These are phyloP conservation scores for Tachystola acroxantha DNA, from an alignment of 2,888 invertebrate genomes.

Conservation along the genomic window DNA sequence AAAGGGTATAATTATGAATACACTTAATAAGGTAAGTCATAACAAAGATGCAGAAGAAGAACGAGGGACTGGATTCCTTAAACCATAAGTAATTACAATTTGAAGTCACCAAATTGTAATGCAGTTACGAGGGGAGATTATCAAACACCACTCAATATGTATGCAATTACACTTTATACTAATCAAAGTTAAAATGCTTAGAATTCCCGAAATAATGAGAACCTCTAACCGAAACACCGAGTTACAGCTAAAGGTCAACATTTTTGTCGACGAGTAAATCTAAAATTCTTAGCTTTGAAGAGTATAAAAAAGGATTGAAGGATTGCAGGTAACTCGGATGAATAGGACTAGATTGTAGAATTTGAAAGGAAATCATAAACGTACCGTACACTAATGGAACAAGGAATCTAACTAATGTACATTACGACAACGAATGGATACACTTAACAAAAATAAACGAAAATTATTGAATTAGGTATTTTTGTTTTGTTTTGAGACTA, in stretches of 20 bases:
- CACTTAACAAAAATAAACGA: constrained; percentile 1
- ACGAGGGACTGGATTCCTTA: constrained; percentile 75
- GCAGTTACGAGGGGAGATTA: constrained; percentile 80
- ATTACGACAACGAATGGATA: constrained; percentile 1
- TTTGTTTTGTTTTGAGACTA: no score
- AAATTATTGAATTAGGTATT: no score
- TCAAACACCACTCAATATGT: constrained; percentile 57
- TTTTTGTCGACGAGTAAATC: constrained; percentile 23
- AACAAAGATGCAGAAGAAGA: constrained; percentile 59
- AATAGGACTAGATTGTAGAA: constrained; percentile 16
- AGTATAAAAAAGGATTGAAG: constrained; percentile 35
- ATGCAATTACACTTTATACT: constrained; percentile 32
- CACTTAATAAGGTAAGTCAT: constrained; percentile 29
- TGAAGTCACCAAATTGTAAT: constrained; percentile 78
- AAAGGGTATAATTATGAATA: constrained; percentile 24
- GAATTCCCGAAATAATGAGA: constrained; percentile 35
- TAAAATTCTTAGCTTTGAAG: constrained; percentile 39
- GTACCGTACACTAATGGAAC: constrained; percentile 10
- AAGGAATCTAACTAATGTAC: constrained; percentile 6
- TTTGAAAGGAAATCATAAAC: constrained; percentile 8
- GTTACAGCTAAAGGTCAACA: constrained; percentile 58
- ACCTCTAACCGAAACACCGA: constrained; percentile 50
- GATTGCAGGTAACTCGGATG: constrained; percentile 15
- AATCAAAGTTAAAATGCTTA: constrained; percentile 40
- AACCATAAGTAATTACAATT: constrained; percentile 77